phyloP scores from a whole-genome alignment of 2,888 invertebrate species.

The Marronus borbonicus region DNA sequence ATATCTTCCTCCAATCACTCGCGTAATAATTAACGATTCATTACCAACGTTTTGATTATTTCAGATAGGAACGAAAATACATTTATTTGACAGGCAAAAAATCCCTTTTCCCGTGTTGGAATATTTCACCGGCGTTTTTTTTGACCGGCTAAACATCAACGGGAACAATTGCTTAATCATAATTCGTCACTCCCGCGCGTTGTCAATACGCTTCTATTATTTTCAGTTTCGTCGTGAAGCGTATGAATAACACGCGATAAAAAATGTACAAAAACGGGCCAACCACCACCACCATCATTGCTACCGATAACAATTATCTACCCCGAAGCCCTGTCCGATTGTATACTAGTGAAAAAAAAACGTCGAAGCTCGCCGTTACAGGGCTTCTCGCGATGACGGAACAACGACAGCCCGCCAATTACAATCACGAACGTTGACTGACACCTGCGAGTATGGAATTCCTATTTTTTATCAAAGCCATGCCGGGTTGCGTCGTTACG shows the following conservation, averaged over 20 bases:
- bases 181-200: neutral
- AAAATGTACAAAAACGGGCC: neutral
- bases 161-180: neutral
- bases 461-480: conserved; percentile 49
- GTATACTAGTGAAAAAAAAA: neutral
- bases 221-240: conserved; percentile 23
- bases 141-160: neutral
- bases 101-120: too few species aligned
- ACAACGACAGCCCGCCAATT: conserved; percentile 51
- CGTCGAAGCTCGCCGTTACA: neutral
- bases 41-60: too few species aligned
- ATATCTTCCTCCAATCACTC: too few species aligned
- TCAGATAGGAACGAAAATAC: too few species aligned
- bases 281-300: neutral
- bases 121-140: neutral
- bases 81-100: too few species aligned
- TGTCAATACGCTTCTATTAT: conserved; percentile 24
- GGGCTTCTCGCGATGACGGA: conserved; percentile 14
- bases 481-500: conserved; percentile 5
- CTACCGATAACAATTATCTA: too few species aligned
- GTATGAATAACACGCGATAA: conserved; percentile 20
- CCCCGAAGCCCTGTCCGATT: too few species aligned
- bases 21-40: too few species aligned
- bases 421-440: conserved; percentile 39
- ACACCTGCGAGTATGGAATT: conserved; percentile 49